These are phyloP conservation scores for Xyrauchen texanus DNA, from an alignment of 2,113 vertebrate species.

Conservation along the genomic window DNA sequence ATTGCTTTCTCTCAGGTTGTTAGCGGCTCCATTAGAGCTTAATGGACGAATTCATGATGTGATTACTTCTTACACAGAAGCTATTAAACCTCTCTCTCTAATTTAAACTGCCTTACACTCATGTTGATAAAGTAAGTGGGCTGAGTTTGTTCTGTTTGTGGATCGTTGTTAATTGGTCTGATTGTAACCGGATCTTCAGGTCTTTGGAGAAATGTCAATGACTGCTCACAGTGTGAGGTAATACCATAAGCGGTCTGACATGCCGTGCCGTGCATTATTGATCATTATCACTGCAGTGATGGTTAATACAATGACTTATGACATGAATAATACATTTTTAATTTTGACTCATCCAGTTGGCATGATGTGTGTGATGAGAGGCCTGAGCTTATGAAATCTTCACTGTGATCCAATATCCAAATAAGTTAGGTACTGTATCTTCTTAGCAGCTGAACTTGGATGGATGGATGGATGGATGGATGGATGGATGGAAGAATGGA, in stretches of 20 bases:
- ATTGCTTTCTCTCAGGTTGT: constrained; percentile 47
- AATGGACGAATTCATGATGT: constrained; percentile 50
- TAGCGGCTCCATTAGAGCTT: constrained; percentile 46
- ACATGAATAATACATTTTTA: constrained; percentile 34
- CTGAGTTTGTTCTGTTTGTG: neutral
- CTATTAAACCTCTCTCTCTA: constrained; percentile 24
- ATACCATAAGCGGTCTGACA: neutral
- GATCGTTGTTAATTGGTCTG: neutral
- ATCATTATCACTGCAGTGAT: constrained; percentile 10
- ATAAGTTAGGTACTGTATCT: too few relatives aligned
- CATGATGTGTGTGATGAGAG: neutral
- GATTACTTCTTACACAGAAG: constrained; percentile 29
- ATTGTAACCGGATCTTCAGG: neutral
- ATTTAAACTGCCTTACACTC: neutral
- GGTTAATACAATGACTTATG: neutral
- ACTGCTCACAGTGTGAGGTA: neutral
- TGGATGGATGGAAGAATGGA: too few relatives aligned
- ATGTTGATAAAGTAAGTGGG: too few relatives aligned
- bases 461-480: too few relatives aligned
- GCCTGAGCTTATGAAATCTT: neutral
- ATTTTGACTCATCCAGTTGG: neutral
- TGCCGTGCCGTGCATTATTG: neutral
- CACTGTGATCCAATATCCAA: neutral
- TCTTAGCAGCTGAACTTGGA: too few relatives aligned
- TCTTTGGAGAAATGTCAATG: constrained; percentile 1